Evolutionary conservation across 2,888 invertebrate genomes (phyloP), one percentile per base, ranked within the genome.

Genomic region (Anoplius nigerrimus): DNA sequence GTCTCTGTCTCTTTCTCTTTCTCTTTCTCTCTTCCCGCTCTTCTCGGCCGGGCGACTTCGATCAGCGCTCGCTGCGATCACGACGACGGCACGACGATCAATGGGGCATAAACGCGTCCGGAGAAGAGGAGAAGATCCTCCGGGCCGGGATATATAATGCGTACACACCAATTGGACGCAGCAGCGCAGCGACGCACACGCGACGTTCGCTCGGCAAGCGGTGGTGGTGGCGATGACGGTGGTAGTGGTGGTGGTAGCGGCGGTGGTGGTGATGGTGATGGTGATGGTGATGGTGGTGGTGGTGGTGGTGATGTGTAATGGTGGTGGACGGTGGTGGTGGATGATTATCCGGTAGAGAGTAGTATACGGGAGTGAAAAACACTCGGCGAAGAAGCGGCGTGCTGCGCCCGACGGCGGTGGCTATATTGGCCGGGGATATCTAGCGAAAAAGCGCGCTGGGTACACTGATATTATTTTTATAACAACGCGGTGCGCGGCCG

Each of bases 401-500:
- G 75, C 74, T 72, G 69, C 64, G 68, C 68, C 34, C 65, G 61
- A 57, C 66, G n/a, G 22, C 18, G 65, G 54, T 62, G 62, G 66
- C 65, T 77, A 74, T 76, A 78, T 76, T 77, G 66, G 75, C 76
- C 74, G 62, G 76, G n/a, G 78, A 82, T 85, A 84, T 83, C 83
- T 80, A 72, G 78, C 82, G 82, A 81, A 81, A 84, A 84, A 83
- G 81, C 85, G 82, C 84, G 82, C 69, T 72, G 64, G 75, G 78
- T 77, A 82, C 77, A 84, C 83, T 84, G 83, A 85, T 85, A 85
- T 85, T 85, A 85, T 85, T 84, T 85, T 83, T 84, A 82, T 84
- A 85, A 81, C 88, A 85, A 85, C 88, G 80, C 87, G 87, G 83
- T 86, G 86, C 88, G 89, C 89, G 89, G 84, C 85, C 84, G 84